Evolutionary conservation across 2,888 invertebrate species (phyloP).

Genomic region (Cinara cedri): DNA sequence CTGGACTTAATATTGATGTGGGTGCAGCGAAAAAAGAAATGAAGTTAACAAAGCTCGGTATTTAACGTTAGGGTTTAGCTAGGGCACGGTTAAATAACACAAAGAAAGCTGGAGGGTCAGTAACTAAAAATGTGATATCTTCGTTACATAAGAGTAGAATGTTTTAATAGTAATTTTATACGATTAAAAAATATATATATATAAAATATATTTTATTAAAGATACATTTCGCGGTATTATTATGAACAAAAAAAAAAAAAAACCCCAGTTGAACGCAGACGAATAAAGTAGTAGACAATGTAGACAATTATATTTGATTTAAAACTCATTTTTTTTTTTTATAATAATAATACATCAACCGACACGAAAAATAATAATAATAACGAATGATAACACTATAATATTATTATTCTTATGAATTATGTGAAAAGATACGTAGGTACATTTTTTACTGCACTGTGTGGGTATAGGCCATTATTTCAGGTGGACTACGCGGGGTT

Average conservation of each 20-base stretch:
- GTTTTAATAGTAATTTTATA: slow-evolving; percentile 32
- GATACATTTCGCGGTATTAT: background rate
- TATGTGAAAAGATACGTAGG: no score
- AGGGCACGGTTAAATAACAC: slow-evolving; percentile 27
- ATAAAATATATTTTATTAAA: slow-evolving; percentile 24
- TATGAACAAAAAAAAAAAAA: background rate
- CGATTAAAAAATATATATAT: no score
- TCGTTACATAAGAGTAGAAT: background rate
- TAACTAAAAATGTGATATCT: slow-evolving; percentile 41
- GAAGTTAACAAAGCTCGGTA: slow-evolving; percentile 49
- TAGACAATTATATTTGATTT: background rate
- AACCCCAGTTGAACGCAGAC: background rate
- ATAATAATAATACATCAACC: no score
- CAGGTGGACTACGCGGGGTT: no score
- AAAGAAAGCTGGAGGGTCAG: slow-evolving; percentile 19
- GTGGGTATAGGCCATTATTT: no score
- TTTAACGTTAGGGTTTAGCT: slow-evolving; percentile 46
- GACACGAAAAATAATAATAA: no score
- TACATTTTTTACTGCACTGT: no score
- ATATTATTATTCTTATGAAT: no score
- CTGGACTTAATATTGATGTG: slow-evolving; percentile 54
- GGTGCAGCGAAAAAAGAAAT: slow-evolving; percentile 40
- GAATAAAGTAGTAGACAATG: background rate
- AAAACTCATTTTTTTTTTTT: no score
- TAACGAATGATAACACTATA: no score